Evolutionary conservation across 1,140 invertebrate species (phyloP).

Genomic region (Orussus abietinus): DNA sequence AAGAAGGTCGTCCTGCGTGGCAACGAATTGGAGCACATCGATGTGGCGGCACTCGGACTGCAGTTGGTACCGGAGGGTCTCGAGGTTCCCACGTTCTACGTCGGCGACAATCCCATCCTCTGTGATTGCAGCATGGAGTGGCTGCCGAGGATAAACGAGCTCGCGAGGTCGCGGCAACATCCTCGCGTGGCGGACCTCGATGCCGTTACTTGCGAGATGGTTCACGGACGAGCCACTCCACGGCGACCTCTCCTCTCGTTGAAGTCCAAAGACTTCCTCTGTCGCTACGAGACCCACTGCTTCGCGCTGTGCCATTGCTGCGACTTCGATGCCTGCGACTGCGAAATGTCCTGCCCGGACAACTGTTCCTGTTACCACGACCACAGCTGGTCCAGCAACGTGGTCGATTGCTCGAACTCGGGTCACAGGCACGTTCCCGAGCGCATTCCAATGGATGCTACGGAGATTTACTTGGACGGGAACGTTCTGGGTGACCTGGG

Average conservation of each 20-base stretch:
- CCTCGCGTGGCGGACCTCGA: conserved; percentile 88
- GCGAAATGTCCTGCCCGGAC: conserved; percentile 90
- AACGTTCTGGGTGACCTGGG: conserved; percentile 83
- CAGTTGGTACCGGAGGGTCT: conserved; percentile 61
- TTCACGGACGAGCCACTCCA: conserved; percentile 77
- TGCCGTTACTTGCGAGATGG: conserved; percentile 83
- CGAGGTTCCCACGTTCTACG: conserved; percentile 71
- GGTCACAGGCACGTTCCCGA: conserved; percentile 78
- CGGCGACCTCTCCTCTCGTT: conserved; percentile 81
- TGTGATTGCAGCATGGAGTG: conserved; percentile 86
- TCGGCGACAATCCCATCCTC: conserved; percentile 76
- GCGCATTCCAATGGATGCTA: conserved; percentile 90
- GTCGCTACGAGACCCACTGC: conserved; percentile 88
- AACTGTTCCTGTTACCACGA: conserved; percentile 94
- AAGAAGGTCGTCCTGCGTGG: conserved; percentile 71
- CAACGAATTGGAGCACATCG: conserved; percentile 70
- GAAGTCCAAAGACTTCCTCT: conserved; percentile 84
- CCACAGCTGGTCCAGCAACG: conserved; percentile 89
- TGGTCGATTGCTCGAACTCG: conserved; percentile 83
- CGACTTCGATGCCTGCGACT: conserved; percentile 92
- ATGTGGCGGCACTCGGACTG: conserved; percentile 67
- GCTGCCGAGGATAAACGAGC: conserved; percentile 72
- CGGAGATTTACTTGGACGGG: conserved; percentile 88
- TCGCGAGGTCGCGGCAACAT: conserved; percentile 71
- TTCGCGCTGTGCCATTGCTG: conserved; percentile 91